Conservation (phyloP, 2,113 vertebrate species). For the Anseranas semipalmata region DNA sequence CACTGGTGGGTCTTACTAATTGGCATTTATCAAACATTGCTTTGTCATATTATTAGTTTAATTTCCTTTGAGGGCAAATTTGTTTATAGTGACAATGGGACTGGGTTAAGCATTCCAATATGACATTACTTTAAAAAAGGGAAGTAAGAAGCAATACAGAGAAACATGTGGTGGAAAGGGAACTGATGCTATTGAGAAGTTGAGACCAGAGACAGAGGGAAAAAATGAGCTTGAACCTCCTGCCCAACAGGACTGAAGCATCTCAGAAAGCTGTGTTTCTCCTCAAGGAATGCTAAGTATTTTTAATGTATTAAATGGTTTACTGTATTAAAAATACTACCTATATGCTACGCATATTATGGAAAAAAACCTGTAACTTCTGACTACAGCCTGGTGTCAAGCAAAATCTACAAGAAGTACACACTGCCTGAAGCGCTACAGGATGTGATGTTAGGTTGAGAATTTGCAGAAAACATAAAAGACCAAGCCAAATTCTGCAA, state of each 20-base stretch:
- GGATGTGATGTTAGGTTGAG: neutral
- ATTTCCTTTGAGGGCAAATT: neutral
- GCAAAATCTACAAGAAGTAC: neutral
- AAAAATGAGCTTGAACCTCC: neutral
- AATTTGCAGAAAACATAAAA: neutral
- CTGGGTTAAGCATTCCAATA: neutral
- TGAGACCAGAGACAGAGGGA: neutral
- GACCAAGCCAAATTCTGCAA: constrained; percentile 4
- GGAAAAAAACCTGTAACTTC: neutral
- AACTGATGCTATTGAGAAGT: neutral
- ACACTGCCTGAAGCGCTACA: constrained; percentile 29
- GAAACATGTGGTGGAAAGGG: neutral
- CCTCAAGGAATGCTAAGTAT: neutral
- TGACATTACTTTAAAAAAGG: neutral
- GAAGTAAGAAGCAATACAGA: neutral
- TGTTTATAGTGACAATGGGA: neutral
- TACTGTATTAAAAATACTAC: neutral
- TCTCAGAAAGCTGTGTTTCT: neutral
- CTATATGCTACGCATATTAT: neutral
- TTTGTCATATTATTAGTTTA: neutral
- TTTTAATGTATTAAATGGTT: neutral
- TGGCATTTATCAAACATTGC: neutral
- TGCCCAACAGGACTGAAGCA: neutral
- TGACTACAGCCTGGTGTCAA: neutral
- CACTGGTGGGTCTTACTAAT: neutral